Evolutionary conservation across 2,888 invertebrate species (phyloP), one percentile per base, ranked within the genome.

Genomic region (Melanostoma mellinum): DNA sequence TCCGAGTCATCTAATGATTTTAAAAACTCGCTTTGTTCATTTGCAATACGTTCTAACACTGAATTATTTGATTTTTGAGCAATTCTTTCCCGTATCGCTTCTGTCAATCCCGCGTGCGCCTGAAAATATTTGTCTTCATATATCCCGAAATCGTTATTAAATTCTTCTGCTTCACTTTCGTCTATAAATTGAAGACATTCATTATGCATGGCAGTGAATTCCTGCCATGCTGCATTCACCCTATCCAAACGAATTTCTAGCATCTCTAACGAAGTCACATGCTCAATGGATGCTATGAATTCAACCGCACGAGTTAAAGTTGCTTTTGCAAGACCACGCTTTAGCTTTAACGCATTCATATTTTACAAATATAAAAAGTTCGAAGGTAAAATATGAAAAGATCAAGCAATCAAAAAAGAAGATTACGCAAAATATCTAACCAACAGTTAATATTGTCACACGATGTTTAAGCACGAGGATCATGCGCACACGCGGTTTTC

Each of bases 231-330:
- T 46, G 44, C 56, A 4, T 30, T 6, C 8, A 55, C 48, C 40
- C 69, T 58, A 5, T 48, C 58, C 9, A 71, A 50, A 3, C 69
- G 58, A 40, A 71, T 52, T 48, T 71, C 69, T 40, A 71, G 48
- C 69, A 69, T 69, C 8, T 69, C 56, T 9, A 48, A 10, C 3
- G 55, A 20, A 30, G 56, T 69, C 3, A 38, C 20, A 3, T 35
- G 36, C 8, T 58, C 20, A 10, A 56, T 69, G 5, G 46, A n/a
- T 5, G 20, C 8, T 6, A 69, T 10, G 36, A 69, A 69, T 5
- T 69, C 48, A 6, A 63, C 63, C 5, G 20, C 20, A 20, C 20
- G 20, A 20, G 20, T 20, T 20, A 20, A 20, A 20, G 50, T 50
- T 6, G 50, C 50, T 9, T 50, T 50, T 32, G 50, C 32, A 32